Conservation (phyloP, 92 coral and sea anemone genomes). For the Phenganax stokvisi region DNA sequence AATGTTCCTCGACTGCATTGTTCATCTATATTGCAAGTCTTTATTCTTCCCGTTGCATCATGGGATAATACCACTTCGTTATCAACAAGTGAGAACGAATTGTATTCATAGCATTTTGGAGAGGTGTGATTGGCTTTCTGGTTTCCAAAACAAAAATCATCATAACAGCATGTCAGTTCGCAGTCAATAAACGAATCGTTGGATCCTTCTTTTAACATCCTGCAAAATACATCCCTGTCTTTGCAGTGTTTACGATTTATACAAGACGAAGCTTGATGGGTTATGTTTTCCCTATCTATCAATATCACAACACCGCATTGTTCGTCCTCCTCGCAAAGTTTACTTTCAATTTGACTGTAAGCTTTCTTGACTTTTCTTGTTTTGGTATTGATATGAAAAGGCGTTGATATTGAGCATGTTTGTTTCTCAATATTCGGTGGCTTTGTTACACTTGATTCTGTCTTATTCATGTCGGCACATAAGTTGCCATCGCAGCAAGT, state of each 20-base stretch:
- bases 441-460: not conserved
- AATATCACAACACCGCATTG: slow-evolving; percentile 21
- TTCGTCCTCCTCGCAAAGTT: slow-evolving; percentile 19
- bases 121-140: not conserved
- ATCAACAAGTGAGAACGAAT: not conserved
- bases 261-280: slow-evolving; percentile 21
- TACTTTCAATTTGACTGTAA: not conserved
- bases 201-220: not conserved
- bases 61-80: not conserved
- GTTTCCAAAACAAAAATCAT: not conserved
- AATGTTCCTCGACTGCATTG: slow-evolving; percentile 13
- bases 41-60: not conserved
- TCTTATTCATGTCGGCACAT: slow-evolving; percentile 3
- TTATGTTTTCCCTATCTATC: not conserved
- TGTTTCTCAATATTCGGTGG: not conserved
- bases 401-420: slow-evolving; percentile 15
- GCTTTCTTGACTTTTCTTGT: not conserved
- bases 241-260: slow-evolving; percentile 5
- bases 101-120: slow-evolving; percentile 6
- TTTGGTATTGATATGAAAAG: slow-evolving; percentile 17
- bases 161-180: slow-evolving; percentile 11
- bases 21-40: slow-evolving; percentile 4
- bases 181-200: slow-evolving; percentile 28
- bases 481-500: slow-evolving; percentile 30
- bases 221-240: slow-evolving; percentile 19